These are phyloP conservation scores for Phoxinus phoxinus DNA, from an alignment of 2,113 vertebrate genomes.

Conservation along the genomic window DNA sequence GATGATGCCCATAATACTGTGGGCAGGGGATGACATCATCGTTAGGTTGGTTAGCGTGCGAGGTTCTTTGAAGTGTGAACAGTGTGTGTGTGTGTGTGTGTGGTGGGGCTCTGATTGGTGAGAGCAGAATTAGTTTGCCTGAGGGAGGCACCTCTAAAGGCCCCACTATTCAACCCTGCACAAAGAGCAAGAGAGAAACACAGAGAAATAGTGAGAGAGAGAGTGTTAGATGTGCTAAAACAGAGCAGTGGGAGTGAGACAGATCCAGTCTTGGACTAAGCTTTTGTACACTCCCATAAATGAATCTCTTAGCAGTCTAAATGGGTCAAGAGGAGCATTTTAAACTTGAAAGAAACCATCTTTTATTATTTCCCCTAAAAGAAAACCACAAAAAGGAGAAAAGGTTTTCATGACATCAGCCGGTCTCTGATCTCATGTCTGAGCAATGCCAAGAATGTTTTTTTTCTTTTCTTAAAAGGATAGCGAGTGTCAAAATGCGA, in stretches of 20 bases:
- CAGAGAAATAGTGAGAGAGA: slow-evolving; percentile 25
- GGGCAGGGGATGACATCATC: slow-evolving; percentile 65
- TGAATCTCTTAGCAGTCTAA: slow-evolving; percentile 56
- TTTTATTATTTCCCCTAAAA: slow-evolving; percentile 51
- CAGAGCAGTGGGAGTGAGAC: slow-evolving; percentile 26
- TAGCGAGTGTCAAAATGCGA: slow-evolving; percentile 10
- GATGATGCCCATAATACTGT: slow-evolving; percentile 45
- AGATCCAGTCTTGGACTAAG: slow-evolving; percentile 30
- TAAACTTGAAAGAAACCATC: slow-evolving; percentile 53
- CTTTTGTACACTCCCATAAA: slow-evolving; percentile 60
- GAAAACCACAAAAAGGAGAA: slow-evolving; percentile 29
- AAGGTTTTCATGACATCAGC: slow-evolving; percentile 41
- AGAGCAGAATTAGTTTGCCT: slow-evolving; percentile 52
- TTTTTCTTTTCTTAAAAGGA: slow-evolving; percentile 23
- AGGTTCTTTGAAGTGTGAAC: slow-evolving; percentile 65
- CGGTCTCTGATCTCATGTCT: slow-evolving; percentile 58
- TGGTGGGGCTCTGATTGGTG: slow-evolving; percentile 58
- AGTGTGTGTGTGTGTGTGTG: slow-evolving; percentile 48
- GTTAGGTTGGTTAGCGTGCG: slow-evolving; percentile 36
- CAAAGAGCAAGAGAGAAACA: slow-evolving; percentile 48
- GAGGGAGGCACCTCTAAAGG: slow-evolving; percentile 53
- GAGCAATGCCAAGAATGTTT: slow-evolving; percentile 56
- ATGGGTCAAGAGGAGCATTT: slow-evolving; percentile 52
- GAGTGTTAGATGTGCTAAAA: slow-evolving; percentile 16
- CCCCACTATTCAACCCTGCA: slow-evolving; percentile 50